These are phyloP conservation scores for Cyanoramphus novaezelandiae DNA, from an alignment of 2,113 vertebrate genomes.

Conservation along the genomic window DNA sequence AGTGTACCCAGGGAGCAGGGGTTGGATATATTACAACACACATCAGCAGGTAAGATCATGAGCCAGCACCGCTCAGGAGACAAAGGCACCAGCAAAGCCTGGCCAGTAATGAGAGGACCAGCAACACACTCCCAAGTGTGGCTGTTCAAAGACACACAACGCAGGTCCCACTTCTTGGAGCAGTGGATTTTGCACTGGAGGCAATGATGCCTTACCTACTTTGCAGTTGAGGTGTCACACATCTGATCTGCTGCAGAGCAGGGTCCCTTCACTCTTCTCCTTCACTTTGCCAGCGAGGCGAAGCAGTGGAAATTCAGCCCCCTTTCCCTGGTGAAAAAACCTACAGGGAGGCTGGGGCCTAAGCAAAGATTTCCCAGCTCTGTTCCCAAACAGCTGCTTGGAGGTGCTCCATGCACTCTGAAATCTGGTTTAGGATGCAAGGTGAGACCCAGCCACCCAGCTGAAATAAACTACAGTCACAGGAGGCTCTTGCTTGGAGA, in stretches of 20 bases:
- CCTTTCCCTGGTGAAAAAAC: neutral
- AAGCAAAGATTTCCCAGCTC: neutral
- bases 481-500: neutral
- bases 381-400: neutral
- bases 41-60: neutral
- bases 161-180: neutral
- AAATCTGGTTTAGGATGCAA: neutral
- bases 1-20: neutral
- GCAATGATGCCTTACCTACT: neutral
- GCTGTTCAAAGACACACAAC: neutral
- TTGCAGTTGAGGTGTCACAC: neutral
- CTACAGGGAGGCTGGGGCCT: neutral
- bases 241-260: neutral
- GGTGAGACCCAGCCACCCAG: neutral
- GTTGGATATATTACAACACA: rapidly evolving
- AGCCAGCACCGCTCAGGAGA: rapidly evolving
- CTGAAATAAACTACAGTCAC: neutral
- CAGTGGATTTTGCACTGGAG: neutral
- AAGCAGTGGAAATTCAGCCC: neutral
- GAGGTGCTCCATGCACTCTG: neutral
- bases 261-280: neutral
- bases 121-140: rapidly evolving
- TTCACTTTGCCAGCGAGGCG: neutral
- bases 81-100: neutral
- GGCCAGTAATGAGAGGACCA: neutral